Evolutionary conservation across 2,888 invertebrate genomes (phyloP).

Genomic region (Macrostomum cliftonense): DNA sequence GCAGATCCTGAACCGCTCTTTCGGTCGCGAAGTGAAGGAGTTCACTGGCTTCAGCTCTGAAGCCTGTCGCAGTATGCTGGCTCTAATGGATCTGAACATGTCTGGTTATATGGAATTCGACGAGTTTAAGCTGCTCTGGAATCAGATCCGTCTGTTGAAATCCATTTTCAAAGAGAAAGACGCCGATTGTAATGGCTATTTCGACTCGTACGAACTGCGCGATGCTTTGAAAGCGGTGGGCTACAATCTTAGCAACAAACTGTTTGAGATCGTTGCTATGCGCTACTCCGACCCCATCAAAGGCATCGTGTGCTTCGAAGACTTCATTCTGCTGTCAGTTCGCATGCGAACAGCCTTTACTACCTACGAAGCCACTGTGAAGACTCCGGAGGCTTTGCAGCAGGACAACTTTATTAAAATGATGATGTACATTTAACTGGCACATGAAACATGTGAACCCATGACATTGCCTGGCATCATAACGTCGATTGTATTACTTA

Average conservation of each 20-base stretch:
- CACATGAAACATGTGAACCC: no score
- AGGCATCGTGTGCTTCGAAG: neutral
- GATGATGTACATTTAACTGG: no score
- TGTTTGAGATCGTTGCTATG: neutral
- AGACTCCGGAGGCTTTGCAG: no score
- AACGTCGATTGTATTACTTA: no score
- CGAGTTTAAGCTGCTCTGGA: constrained; percentile 66
- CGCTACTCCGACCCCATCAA: neutral
- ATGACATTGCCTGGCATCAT: no score
- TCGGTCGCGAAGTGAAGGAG: no score
- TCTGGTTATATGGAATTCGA: constrained; percentile 66
- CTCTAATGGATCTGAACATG: neutral
- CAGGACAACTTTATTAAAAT: no score
- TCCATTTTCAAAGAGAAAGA: constrained; percentile 65
- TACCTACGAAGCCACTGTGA: no score
- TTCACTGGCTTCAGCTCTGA: neutral
- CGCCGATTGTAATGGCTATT: constrained; percentile 52
- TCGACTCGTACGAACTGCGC: constrained; percentile 59
- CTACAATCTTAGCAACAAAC: neutral
- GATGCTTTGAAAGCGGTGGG: constrained; percentile 68
- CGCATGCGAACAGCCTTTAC: neutral
- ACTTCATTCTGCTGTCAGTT: neutral
- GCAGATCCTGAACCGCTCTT: neutral
- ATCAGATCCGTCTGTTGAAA: constrained; percentile 37
- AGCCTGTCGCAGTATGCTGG: no score